phyloP scores from a whole-genome alignment of 2,113 vertebrate genomes.

The Aspiorhynchus laticeps region DNA sequence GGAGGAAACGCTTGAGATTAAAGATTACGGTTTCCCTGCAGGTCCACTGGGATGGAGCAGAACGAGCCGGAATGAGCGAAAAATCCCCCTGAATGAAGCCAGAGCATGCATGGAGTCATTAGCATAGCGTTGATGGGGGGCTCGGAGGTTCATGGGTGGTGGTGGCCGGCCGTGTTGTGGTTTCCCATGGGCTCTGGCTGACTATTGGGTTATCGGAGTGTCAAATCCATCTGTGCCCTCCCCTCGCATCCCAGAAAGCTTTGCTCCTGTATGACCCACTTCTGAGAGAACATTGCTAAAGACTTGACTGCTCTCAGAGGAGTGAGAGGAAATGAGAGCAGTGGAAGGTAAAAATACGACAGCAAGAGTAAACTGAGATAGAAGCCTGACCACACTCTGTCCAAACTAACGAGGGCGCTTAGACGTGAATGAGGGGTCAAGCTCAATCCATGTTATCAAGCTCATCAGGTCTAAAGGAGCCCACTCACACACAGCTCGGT shows the following conservation, averaged over 20 bases:
- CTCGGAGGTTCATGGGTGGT: conserved; percentile 12
- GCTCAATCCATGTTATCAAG: conserved; percentile 34
- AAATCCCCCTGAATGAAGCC: conserved; percentile 56
- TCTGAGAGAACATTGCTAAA: conserved; percentile 69
- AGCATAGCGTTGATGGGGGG: conserved; percentile 52
- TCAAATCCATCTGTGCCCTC: conserved; percentile 77
- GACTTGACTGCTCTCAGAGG: conserved; percentile 46
- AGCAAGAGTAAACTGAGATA: background rate
- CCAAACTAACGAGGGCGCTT: background rate
- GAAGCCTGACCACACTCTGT: background rate
- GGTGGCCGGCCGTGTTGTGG: conserved; percentile 36
- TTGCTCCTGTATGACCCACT: conserved; percentile 79
- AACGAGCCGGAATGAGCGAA: conserved; percentile 46
- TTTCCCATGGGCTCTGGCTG: conserved; percentile 54
- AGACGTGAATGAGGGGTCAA: conserved; percentile 59
- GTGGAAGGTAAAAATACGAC: conserved; percentile 32
- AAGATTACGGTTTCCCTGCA: conserved; percentile 55
- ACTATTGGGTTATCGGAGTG: conserved; percentile 60
- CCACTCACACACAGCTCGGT: conserved; percentile 60
- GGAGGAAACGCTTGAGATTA: conserved; percentile 63
- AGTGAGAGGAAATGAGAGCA: conserved; percentile 53
- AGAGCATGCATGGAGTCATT: conserved; percentile 57
- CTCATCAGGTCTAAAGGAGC: conserved; percentile 42
- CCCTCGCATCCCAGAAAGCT: conserved; percentile 74
- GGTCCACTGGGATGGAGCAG: conserved; percentile 57